A percentile compares a stretch with the other conserved stretches of the same genome.
These are phyloP conservation scores for Chydorus sphaericus DNA, from an alignment of 2,888 invertebrate genomes.

Conservation along the genomic window DNA sequence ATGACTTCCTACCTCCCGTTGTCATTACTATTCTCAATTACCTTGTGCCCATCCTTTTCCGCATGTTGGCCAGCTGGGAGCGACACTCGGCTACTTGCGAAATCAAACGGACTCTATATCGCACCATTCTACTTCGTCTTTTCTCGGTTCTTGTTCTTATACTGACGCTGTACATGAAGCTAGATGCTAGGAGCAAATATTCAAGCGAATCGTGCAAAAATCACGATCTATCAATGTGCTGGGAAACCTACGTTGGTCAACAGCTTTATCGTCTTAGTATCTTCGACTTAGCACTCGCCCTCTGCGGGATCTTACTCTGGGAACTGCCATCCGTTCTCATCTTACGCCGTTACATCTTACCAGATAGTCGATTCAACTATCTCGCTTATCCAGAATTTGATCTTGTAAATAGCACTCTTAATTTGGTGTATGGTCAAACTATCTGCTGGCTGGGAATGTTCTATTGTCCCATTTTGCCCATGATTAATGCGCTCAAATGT, in stretches of 20 bases:
- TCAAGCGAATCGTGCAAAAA: too few relatives aligned
- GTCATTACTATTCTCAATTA: conserved; percentile 60
- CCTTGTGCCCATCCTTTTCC: conserved; percentile 57
- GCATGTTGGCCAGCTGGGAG: conserved; percentile 39
- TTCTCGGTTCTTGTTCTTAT: conserved; percentile 59
- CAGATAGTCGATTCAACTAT: background rate
- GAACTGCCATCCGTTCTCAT: conserved; percentile 45
- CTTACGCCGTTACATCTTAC: background rate
- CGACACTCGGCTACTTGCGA: conserved; percentile 54
- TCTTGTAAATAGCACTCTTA: conserved; percentile 68
- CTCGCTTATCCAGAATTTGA: conserved; percentile 50
- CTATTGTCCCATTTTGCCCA: conserved; percentile 64
- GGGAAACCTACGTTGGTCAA: conserved; percentile 76
- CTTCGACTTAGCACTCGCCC: conserved; percentile 55
- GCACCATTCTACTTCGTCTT: conserved; percentile 58
- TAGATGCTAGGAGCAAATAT: background rate
- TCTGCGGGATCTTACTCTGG: conserved; percentile 52
- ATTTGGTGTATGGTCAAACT: conserved; percentile 71
- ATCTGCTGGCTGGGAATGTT: conserved; percentile 77
- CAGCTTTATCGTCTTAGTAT: conserved; percentile 67
- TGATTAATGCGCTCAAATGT: conserved; percentile 51
- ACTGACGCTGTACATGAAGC: conserved; percentile 47
- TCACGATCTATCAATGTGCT: too few relatives aligned
- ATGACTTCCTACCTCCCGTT: conserved; percentile 61
- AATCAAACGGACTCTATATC: conserved; percentile 49